Percentiles rank a stretch among this genome's conserved stretches.
These are phyloP conservation scores for Platyrinchus mystaceus DNA, from an alignment of 2,797 vertebrate species.

Conservation along the genomic window DNA sequence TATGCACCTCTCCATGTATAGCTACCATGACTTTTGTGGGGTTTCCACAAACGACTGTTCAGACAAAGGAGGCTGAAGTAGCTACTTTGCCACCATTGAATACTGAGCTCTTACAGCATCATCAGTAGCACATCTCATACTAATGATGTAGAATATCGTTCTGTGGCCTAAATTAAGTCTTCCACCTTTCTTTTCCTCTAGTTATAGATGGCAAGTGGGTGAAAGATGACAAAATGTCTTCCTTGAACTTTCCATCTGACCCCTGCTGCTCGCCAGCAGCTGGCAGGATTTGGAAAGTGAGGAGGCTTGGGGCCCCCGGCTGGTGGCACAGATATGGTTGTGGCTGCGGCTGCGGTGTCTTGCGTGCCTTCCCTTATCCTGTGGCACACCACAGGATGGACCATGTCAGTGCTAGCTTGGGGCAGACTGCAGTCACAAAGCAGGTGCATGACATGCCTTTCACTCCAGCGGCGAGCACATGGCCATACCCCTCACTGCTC, in stretches of 20 bases:
- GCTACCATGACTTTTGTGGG: neutral
- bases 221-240: conserved; percentile 1
- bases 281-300: neutral
- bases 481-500: neutral
- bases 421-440: neutral
- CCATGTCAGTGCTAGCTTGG: neutral
- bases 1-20: neutral
- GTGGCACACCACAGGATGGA: conserved; percentile 47
- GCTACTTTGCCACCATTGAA: neutral
- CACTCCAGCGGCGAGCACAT: neutral
- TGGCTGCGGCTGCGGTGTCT: neutral
- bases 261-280: neutral
- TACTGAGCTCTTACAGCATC: neutral
- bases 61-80: neutral
- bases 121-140: neutral
- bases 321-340: neutral
- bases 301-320: neutral
- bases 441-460: conserved; percentile 44
- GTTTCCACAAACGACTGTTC: neutral
- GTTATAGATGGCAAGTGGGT: neutral
- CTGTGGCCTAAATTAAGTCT: neutral
- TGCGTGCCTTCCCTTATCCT: neutral
- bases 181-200: neutral
- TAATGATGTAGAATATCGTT: neutral
- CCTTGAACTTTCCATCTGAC: neutral